These are phyloP conservation scores for Coboldia fuscipes DNA, from an alignment of 1,140 invertebrate species.

Conservation along the genomic window DNA sequence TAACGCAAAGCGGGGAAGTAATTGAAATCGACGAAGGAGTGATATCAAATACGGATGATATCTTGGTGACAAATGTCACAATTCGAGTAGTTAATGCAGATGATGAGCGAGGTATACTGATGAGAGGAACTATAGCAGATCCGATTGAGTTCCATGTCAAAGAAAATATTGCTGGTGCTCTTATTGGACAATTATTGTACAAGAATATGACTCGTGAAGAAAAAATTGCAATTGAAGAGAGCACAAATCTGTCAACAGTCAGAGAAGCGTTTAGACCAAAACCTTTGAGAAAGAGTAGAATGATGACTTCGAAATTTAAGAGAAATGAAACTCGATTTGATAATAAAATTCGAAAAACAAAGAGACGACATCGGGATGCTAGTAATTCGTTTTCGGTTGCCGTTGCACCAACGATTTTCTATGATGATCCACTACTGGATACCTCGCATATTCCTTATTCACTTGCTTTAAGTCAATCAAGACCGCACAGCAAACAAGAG, in stretches of 20 bases:
- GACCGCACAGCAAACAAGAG: background rate
- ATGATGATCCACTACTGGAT: background rate
- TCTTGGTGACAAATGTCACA: conserved; percentile 56
- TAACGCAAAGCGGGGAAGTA: conserved; percentile 1
- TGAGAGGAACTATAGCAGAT: conserved; percentile 37
- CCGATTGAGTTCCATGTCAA: conserved; percentile 50
- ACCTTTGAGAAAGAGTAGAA: background rate
- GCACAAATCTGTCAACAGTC: background rate
- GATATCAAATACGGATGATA: conserved; percentile 26
- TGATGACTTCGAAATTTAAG: background rate
- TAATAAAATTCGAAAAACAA: background rate
- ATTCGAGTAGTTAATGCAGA: conserved; percentile 61
- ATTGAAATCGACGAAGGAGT: conserved; percentile 6
- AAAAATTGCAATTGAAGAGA: background rate
- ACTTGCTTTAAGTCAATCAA: background rate
- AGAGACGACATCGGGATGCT: background rate
- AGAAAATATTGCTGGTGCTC: conserved; percentile 51
- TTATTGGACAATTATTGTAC: conserved; percentile 49
- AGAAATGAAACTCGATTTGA: background rate
- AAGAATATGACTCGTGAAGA: conserved; percentile 26
- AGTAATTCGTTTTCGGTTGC: background rate
- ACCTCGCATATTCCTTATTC: background rate
- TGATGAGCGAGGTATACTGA: conserved; percentile 38
- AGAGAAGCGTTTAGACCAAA: background rate
- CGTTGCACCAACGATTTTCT: background rate